Evolutionary conservation across 2,888 invertebrate genomes (phyloP), one percentile per base, ranked within the genome.

Genomic region (Kryphioiulus occultus): DNA sequence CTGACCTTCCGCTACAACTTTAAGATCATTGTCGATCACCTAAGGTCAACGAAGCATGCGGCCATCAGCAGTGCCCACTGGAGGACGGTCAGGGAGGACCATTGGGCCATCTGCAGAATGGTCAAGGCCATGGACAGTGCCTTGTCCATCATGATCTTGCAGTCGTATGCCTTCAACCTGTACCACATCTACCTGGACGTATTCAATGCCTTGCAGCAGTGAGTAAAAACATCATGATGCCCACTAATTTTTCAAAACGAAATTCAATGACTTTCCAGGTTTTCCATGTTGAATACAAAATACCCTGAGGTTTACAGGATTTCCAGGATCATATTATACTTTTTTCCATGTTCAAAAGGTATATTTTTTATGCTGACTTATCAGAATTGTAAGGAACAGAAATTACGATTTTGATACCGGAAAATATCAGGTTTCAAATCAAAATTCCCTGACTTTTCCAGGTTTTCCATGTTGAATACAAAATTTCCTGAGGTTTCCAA

Each of bases 51-150:
- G 12, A 9, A n/a, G 17, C 82, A 82, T 10, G 7, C 3, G 1
- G 17, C 26, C n/a, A 82, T 30, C 12, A 82, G 82, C 26, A n/a
- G 15, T 32, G 32, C 15, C 1, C 86, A 87, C 1, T 87, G 87
- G 83, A 78, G 22, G 42, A 83, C n/a, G 30, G n/a, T 83, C 22
- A 30, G 87, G 44, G 83, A 87, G 35, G 87, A 87, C n/a, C 87
- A 87, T n/a, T 4, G 12, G 44, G 87, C 47, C 83, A 78, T 87
- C 22, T 53, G 82, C 39, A 42, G n/a, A 0, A 59, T 87, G 83
- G 82, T 87, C 19, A 32, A 44, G 12, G 35, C 12, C 15, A 42
- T 87, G 30, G 87, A 87, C 83, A n/a, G 35, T 0, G 42, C n/a
- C 0, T 47, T 87, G 44, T 83, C 82, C 22, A 22, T 44, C 39